phyloP scores from a whole-genome alignment of 1,140 invertebrate species.

The Pachypsylla venusta region DNA sequence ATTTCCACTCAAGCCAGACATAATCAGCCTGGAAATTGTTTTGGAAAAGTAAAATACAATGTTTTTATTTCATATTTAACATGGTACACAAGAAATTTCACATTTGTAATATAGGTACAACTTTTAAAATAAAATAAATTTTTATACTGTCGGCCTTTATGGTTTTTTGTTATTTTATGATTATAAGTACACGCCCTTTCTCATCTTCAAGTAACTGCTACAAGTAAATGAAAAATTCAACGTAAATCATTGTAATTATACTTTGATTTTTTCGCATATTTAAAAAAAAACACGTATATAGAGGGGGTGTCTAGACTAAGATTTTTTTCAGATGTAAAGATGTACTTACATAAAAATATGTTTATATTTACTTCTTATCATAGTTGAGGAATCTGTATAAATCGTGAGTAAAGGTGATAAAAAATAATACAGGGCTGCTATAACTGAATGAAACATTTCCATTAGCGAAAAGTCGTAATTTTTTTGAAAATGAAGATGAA shows the following conservation, averaged over 20 bases:
- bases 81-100: too few relatives aligned
- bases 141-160: conserved; percentile 2
- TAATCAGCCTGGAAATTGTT: too few relatives aligned
- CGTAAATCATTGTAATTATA: conserved; percentile 7
- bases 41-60: too few relatives aligned
- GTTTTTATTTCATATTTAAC: too few relatives aligned
- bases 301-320: conserved; percentile 5
- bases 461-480: too few relatives aligned
- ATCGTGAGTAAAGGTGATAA: conserved; percentile 5
- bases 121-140: not conserved
- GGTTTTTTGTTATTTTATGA: conserved; percentile 4
- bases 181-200: not conserved
- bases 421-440: too few relatives aligned
- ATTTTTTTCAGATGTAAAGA: not conserved
- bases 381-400: conserved; percentile 1
- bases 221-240: not conserved
- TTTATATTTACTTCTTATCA: not conserved
- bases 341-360: not conserved
- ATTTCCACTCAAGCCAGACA: too few relatives aligned
- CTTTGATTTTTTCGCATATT: not conserved
- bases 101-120: not conserved
- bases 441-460: too few relatives aligned
- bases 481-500: too few relatives aligned
- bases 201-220: not conserved
- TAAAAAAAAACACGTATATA: not conserved